phyloP scores from a whole-genome alignment of 2,888 invertebrate genomes.

The Eulithis testata region DNA sequence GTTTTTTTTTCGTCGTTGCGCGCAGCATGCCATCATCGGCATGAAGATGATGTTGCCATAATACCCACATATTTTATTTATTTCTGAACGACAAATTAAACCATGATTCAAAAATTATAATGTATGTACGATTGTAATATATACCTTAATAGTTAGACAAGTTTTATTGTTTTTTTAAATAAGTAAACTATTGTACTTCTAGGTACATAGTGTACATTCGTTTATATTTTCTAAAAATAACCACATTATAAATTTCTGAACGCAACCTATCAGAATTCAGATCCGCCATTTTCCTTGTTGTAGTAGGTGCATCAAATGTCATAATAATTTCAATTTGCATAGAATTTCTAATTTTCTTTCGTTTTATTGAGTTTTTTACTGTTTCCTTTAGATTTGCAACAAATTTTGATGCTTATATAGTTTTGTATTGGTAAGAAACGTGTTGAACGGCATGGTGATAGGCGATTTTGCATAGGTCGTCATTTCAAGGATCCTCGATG shows the following conservation, averaged over 20 bases:
- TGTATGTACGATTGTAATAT: too few species aligned
- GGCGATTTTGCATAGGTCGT: constrained; percentile 66
- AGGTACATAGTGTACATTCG: too few species aligned
- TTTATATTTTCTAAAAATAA: too few species aligned
- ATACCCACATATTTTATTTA: too few species aligned
- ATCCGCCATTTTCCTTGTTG: constrained; percentile 84
- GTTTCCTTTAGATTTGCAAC: constrained; percentile 54
- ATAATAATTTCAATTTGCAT: constrained; percentile 81
- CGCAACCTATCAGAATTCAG: constrained; percentile 43
- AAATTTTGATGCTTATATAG: constrained; percentile 55
- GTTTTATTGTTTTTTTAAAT: too few species aligned
- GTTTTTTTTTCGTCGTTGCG: too few species aligned
- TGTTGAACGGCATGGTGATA: constrained; percentile 50
- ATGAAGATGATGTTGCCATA: too few species aligned
- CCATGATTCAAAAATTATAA: too few species aligned
- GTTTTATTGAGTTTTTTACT: constrained; percentile 72
- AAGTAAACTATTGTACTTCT: too few species aligned
- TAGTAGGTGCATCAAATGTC: constrained; percentile 84
- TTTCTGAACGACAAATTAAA: too few species aligned
- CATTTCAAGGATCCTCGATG: constrained; percentile 79
- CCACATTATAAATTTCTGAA: constrained; percentile 31
- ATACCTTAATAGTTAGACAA: too few species aligned
- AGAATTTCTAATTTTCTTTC: constrained; percentile 75
- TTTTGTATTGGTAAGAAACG: constrained; percentile 52
- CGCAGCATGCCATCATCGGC: too few species aligned